Percentiles rank a stretch among this genome's conserved stretches.
Conservation (phyloP, 35 echinoderm and acorn worm genomes). For the Eucidaris tribuloides region DNA sequence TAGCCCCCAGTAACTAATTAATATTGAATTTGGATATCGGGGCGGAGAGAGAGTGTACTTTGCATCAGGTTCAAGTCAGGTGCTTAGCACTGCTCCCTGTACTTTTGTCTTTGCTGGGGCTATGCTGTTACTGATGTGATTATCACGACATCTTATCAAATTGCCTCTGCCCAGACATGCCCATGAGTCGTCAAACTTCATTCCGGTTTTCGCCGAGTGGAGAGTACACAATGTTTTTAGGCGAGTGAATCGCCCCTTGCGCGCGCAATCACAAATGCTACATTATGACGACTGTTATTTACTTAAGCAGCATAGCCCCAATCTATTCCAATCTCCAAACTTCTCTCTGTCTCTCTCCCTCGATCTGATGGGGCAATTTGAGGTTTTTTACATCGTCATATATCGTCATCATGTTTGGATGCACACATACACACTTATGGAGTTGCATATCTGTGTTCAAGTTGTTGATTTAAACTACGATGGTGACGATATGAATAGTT, state of each 20-base stretch:
- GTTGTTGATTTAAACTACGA: no score
- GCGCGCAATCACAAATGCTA: conserved; percentile 35
- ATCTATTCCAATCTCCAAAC: conserved; percentile 19
- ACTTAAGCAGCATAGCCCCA: conserved; percentile 34
- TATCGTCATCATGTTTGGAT: no score
- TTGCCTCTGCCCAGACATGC: conserved; percentile 33
- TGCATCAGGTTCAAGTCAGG: conserved; percentile 13
- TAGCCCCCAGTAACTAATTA: conserved; percentile 63
- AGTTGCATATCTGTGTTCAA: no score
- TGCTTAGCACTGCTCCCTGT: conserved; percentile 24
- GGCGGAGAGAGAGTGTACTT: conserved; percentile 44
- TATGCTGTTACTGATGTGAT: conserved; percentile 40
- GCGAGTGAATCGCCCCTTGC: conserved; percentile 15
- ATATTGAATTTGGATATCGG: conserved; percentile 62
- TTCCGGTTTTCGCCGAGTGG: neutral
- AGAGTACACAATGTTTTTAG: conserved; percentile 36
- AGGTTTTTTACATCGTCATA: no score
- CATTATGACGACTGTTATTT: conserved; percentile 41
- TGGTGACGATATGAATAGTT: no score
- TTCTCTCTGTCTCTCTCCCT: no score
- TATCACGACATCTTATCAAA: conserved; percentile 39
- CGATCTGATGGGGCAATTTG: no score
- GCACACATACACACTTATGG: no score
- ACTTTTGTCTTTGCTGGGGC: conserved; percentile 39
- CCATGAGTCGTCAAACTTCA: conserved; percentile 29